Conservation (phyloP, 2,113 vertebrate species). For the Pangasianodon hypophthalmus region DNA sequence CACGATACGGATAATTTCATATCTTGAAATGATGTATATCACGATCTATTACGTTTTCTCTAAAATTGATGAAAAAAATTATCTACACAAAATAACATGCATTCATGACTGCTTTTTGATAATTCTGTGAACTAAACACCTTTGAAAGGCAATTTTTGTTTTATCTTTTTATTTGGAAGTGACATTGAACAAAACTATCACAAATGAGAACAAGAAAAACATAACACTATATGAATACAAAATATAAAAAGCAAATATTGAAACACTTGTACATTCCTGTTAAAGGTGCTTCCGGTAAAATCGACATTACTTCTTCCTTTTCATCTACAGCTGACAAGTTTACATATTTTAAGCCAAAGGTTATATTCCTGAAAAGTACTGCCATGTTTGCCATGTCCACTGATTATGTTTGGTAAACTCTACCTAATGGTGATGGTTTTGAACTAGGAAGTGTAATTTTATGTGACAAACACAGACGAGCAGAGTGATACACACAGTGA, state of each 20-base stretch:
- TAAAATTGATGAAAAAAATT: background rate
- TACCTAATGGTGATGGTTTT: too few relatives aligned
- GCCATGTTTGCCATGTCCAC: background rate
- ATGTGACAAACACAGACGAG: background rate
- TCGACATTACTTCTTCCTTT: too few relatives aligned
- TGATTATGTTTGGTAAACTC: background rate
- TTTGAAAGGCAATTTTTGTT: background rate
- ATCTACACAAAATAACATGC: background rate
- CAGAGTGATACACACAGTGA: background rate
- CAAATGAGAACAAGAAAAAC: background rate
- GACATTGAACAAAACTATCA: background rate
- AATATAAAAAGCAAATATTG: too few relatives aligned
- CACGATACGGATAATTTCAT: too few relatives aligned
- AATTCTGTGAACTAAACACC: background rate
- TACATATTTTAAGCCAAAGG: too few relatives aligned
- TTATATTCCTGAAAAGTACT: background rate
- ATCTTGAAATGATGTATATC: too few relatives aligned
- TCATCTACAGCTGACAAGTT: too few relatives aligned
- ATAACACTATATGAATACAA: background rate
- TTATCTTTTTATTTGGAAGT: background rate
- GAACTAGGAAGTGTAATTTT: background rate
- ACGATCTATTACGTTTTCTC: too few relatives aligned
- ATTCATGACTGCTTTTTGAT: too few relatives aligned
- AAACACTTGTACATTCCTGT: too few relatives aligned
- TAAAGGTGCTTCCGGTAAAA: too few relatives aligned